These are phyloP conservation scores for Himalopsyche phryganea DNA, from an alignment of 1,140 invertebrate genomes.

Conservation along the genomic window DNA sequence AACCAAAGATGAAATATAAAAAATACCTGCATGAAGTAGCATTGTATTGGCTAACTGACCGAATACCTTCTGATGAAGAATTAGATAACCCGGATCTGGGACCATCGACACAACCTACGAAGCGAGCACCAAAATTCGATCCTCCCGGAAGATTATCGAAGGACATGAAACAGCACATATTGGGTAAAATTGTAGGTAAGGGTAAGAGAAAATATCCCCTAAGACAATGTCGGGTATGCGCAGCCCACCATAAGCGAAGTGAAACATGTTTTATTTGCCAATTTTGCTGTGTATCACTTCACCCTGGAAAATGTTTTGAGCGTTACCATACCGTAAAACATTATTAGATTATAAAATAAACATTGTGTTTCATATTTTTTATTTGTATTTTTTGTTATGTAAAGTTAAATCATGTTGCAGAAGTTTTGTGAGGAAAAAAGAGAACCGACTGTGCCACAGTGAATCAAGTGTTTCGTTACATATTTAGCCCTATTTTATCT, in stretches of 20 bases:
- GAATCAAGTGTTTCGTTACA: slow-evolving; percentile 12
- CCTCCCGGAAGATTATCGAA: slow-evolving; percentile 16
- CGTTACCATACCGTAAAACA: slow-evolving; percentile 8
- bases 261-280: slow-evolving; percentile 6
- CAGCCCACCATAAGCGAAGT: neutral
- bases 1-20: slow-evolving; percentile 10
- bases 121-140: slow-evolving; percentile 5
- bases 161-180: slow-evolving; percentile 15
- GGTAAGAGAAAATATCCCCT: slow-evolving; percentile 8
- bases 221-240: slow-evolving; percentile 6
- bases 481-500: slow-evolving; percentile 11
- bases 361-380: slow-evolving; percentile 1
- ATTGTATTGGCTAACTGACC: slow-evolving; percentile 18
- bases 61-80: slow-evolving; percentile 5
- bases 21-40: slow-evolving; percentile 20
- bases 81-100: neutral
- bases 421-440: slow-evolving; percentile 12
- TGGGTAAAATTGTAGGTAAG: slow-evolving; percentile 16
- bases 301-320: slow-evolving; percentile 16
- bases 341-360: slow-evolving; percentile 31
- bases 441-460: slow-evolving; percentile 11
- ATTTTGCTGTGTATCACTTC: slow-evolving; percentile 14
- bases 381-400: slow-evolving; percentile 2
- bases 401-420: slow-evolving; percentile 5
- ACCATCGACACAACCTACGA: slow-evolving; percentile 1